Percentiles rank a stretch among this genome's conserved stretches.
phyloP scores from a whole-genome alignment of 2,797 vertebrate species.

The Micrastur ruficollis region DNA sequence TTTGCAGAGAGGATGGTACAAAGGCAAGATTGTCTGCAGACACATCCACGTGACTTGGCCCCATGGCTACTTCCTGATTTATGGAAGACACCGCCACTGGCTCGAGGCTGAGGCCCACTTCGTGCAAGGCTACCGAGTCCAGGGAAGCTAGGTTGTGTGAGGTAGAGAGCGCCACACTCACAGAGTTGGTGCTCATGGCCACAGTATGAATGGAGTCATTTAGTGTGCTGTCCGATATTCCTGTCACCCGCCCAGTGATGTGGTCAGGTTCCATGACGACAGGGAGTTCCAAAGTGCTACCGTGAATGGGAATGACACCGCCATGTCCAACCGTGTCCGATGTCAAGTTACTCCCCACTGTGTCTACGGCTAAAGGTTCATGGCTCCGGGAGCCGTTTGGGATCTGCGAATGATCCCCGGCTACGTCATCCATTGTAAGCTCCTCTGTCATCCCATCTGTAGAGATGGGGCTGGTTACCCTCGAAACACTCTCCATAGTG shows the following conservation, averaged over 20 bases:
- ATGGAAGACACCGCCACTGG: slow-evolving; percentile 92
- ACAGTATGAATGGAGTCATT: slow-evolving; percentile 80
- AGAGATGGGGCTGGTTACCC: slow-evolving; percentile 95
- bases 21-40: slow-evolving; percentile 90
- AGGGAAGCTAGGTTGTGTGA: slow-evolving; percentile 87
- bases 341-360: slow-evolving; percentile 75
- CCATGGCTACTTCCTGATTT: slow-evolving; percentile 91
- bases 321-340: slow-evolving; percentile 84
- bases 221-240: slow-evolving; percentile 77
- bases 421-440: slow-evolving; percentile 88
- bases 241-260: slow-evolving; percentile 79
- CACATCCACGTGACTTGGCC: slow-evolving; percentile 79
- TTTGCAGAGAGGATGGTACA: slow-evolving; percentile 89
- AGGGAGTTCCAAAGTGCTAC: slow-evolving; percentile 89
- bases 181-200: slow-evolving; percentile 87
- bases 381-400: slow-evolving; percentile 81
- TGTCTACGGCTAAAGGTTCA: slow-evolving; percentile 78
- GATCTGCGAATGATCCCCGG: slow-evolving; percentile 84
- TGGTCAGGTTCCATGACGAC: slow-evolving; percentile 94
- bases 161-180: slow-evolving; percentile 92
- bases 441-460: slow-evolving; percentile 91
- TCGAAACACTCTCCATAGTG: slow-evolving; percentile 87
- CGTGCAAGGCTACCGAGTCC: slow-evolving; percentile 90
- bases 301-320: slow-evolving; percentile 87
- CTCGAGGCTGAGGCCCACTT: slow-evolving; percentile 90